Base-by-base conservation (phyloP, 2,113 vertebrate genomes). In the Hemicordylus capensis region DNA sequence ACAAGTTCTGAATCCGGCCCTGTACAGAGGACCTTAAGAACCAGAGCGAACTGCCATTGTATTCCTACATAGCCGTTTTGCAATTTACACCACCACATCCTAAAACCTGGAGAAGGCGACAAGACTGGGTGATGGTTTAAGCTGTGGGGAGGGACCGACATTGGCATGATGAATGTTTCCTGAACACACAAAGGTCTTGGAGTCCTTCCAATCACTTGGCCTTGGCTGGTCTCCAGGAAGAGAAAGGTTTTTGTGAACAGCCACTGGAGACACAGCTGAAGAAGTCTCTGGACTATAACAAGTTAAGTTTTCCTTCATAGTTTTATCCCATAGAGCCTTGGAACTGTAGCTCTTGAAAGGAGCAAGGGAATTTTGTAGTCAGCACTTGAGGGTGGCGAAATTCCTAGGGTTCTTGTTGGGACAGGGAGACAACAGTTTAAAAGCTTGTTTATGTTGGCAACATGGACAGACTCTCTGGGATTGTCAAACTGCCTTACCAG, bases 141-240 rank as follows among this genome's bases (percentile, higher is more conserved):
- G 44, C 56, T 3, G 39, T 11, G 22, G 17, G 15, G 42, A 63
- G 56, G 46, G 84, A 79, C 20, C 8, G n/a, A 73, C 24, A 31
- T 10, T 61, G 76, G 46, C 84, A 73, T 80, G 56, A 85, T 67
- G 63, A 80, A 51, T 51, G 5, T 80, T 61, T 85, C 67, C 67
- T 73, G 67, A 59, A 79, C 64, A n/a, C 69, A 70, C 64, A 70
- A 67, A 34, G 28, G 31, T 39, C 66, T 72, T 78, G 75, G 64
- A 73, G 15, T 3, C 24, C 51, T 79, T 85, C 67, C 56, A 84
- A 39, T 8, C 26, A 44, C 77, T 56, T 44, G 17, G 48, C 76
- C 44, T 66, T 84, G 83, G 83, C 83, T 12, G 6, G 37, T 24
- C 56, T 63, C 56, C 56, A 72, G 76, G 76, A 85, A 80, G 37